Conservation (phyloP, 2,888 invertebrate genomes). For the Amiota minor region DNA sequence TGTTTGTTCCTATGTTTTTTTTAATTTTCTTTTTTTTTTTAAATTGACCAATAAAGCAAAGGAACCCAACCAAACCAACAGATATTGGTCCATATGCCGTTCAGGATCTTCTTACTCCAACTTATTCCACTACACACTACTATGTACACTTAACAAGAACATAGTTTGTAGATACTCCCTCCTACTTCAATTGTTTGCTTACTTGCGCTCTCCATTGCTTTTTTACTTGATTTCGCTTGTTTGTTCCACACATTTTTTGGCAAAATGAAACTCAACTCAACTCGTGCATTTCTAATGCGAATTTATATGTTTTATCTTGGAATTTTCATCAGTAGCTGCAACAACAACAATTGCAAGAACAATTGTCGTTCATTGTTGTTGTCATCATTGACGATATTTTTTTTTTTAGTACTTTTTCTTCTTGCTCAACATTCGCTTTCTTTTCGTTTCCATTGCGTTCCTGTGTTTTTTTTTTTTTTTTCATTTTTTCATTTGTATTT, state of each 20-base stretch:
- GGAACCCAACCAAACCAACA: neutral
- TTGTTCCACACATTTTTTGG: conserved; percentile 36
- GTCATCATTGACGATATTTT: conserved; percentile 21
- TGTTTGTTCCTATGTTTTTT: conserved; percentile 41
- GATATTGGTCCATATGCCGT: neutral
- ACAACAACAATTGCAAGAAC: conserved; percentile 17
- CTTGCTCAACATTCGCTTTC: conserved; percentile 34
- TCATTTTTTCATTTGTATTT: conserved; percentile 30
- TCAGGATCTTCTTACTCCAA: neutral
- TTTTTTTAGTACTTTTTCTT: conserved; percentile 43
- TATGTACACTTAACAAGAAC: neutral
- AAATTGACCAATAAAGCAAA: neutral
- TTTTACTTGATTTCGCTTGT: neutral
- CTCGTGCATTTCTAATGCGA: conserved; percentile 73
- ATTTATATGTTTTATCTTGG: conserved; percentile 62
- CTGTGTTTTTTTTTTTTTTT: neutral
- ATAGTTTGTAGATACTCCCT: neutral
- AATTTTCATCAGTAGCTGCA: conserved; percentile 52
- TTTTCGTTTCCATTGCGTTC: too few species aligned
- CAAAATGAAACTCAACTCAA: conserved; percentile 68
- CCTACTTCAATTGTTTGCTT: conserved; percentile 56
- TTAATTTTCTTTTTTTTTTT: too few species aligned
- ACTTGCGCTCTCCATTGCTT: conserved; percentile 40
- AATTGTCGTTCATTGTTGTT: conserved; percentile 1
- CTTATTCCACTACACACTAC: neutral